These are phyloP conservation scores for Stratiomys singularior DNA, from an alignment of 2,888 invertebrate species.

Conservation along the genomic window DNA sequence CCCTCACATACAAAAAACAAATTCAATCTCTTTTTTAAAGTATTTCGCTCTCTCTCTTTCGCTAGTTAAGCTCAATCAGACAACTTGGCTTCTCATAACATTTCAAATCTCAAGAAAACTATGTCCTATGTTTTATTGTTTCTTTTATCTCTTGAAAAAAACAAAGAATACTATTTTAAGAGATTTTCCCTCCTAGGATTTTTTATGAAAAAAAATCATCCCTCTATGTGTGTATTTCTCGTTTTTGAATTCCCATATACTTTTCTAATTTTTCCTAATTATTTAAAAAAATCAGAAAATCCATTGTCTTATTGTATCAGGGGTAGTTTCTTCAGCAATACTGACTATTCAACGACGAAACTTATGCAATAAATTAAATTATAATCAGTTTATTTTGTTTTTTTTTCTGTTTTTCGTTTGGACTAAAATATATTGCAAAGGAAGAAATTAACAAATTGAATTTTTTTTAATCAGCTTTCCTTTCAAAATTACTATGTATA, in stretches of 20 bases:
- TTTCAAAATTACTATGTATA: constrained; percentile 37
- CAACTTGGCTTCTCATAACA: constrained; percentile 36
- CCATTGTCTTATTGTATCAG: constrained; percentile 7
- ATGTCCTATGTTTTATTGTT: constrained; percentile 14
- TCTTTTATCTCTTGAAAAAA: constrained; percentile 11
- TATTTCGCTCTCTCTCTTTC: constrained; percentile 23
- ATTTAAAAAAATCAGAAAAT: constrained; percentile 20
- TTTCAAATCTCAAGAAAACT: constrained; percentile 39
- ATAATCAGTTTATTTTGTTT: constrained; percentile 18
- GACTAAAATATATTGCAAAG: constrained; percentile 39
- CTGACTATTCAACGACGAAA: constrained; percentile 42
- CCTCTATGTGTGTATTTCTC: not conserved
- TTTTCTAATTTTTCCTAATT: not conserved
- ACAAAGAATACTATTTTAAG: constrained; percentile 42
- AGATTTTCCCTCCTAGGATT: constrained; percentile 10
- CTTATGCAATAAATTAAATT: constrained; percentile 39
- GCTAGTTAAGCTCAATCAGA: constrained; percentile 39
- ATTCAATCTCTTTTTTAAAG: constrained; percentile 32
- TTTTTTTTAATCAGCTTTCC: not conserved
- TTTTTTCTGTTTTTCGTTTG: not conserved
- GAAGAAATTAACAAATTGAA: constrained; percentile 28
- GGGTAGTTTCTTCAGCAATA: constrained; percentile 35
- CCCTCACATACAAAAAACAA: constrained; percentile 41
- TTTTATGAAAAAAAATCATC: constrained; percentile 24
- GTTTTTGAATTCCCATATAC: not conserved